Evolutionary conservation across 2,113 vertebrate species (phyloP).

Genomic region (Oceanites oceanicus): DNA sequence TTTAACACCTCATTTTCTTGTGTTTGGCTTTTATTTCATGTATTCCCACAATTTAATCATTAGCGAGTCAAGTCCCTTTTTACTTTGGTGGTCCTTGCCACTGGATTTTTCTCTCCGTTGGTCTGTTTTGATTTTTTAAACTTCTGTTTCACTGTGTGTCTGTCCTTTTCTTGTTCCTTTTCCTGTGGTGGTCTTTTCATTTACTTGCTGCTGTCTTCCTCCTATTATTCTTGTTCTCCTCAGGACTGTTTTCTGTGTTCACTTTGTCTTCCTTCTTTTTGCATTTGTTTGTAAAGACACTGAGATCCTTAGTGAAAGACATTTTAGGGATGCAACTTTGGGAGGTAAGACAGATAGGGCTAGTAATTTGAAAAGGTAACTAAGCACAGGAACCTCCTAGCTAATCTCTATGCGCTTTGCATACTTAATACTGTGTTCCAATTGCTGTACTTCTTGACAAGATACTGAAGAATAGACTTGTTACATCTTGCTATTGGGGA

Average conservation of each 20-base stretch:
- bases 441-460: not conserved
- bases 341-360: not conserved
- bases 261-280: not conserved
- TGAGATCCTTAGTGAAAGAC: not conserved
- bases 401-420: not conserved
- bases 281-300: not conserved
- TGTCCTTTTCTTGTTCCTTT: not conserved
- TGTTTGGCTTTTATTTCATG: not conserved
- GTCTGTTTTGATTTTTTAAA: not conserved
- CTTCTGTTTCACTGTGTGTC: not conserved
- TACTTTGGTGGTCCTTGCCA: not conserved
- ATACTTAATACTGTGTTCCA: not conserved
- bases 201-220: not conserved
- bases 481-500: not conserved
- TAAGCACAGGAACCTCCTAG: not conserved
- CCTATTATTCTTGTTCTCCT: not conserved
- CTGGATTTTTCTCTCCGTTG: not conserved
- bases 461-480: not conserved
- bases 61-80: not conserved
- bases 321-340: not conserved
- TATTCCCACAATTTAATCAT: not conserved
- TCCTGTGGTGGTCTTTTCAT: not conserved
- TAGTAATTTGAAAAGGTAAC: not conserved
- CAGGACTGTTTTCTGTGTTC: not conserved
- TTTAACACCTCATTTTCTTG: not conserved